phyloP scores from a whole-genome alignment of 2,797 vertebrate genomes.

The Zenarchopterus dispar region DNA sequence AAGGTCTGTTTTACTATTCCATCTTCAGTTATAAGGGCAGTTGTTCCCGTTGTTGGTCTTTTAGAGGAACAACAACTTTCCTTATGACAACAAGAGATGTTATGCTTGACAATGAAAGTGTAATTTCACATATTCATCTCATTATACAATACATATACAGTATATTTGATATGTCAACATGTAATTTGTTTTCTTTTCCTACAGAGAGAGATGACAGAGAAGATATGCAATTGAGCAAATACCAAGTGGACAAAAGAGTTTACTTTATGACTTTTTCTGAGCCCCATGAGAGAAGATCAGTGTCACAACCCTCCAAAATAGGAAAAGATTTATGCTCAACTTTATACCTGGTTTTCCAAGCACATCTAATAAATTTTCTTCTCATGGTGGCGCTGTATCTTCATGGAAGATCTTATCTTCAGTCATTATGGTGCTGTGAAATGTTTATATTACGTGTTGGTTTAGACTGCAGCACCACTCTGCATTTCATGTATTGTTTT shows the following conservation, averaged over 20 bases:
- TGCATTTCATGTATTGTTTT: slow-evolving; percentile 11
- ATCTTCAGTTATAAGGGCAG: not conserved
- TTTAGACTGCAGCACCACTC: slow-evolving; percentile 17
- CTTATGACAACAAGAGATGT: too few species aligned
- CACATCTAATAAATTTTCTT: slow-evolving; percentile 14
- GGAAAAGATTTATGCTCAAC: slow-evolving; percentile 33
- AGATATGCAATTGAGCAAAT: slow-evolving; percentile 93
- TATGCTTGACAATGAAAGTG: too few species aligned
- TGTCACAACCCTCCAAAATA: slow-evolving; percentile 54
- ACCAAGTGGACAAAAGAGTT: slow-evolving; percentile 60
- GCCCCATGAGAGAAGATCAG: slow-evolving; percentile 51
- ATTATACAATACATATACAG: not conserved
- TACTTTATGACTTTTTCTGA: slow-evolving; percentile 61
- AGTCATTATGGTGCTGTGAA: slow-evolving; percentile 29
- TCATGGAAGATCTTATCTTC: slow-evolving; percentile 21
- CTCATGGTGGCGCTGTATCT: slow-evolving; percentile 16
- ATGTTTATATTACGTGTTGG: slow-evolving; percentile 34
- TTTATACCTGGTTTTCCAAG: slow-evolving; percentile 25
- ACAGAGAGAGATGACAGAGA: slow-evolving; percentile 97
- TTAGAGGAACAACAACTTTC: slow-evolving; percentile 11
- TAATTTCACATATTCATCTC: slow-evolving; percentile 12
- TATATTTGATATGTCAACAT: slow-evolving; percentile 23
- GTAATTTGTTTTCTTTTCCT: slow-evolving; percentile 60
- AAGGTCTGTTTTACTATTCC: slow-evolving; percentile 6
- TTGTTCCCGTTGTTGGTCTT: slow-evolving; percentile 3